Evolutionary conservation across 2,888 invertebrate species (phyloP), one percentile per base, ranked within the genome.

Genomic region (Trachelus iudaicus): DNA sequence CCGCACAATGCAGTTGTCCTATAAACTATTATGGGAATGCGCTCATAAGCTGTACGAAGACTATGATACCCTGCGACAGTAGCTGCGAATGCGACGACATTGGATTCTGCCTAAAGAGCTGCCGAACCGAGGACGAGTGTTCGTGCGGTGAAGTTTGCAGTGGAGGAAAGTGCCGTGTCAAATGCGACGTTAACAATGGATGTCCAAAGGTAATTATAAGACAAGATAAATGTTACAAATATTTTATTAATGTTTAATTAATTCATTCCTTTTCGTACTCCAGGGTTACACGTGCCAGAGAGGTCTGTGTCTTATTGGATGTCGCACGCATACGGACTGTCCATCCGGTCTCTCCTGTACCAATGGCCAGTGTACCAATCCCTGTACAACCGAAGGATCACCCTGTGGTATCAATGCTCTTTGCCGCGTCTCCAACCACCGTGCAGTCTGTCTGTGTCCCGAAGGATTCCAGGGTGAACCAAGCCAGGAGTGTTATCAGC

Each of bases 401-500:
- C 95, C 96, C 1, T 98, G 98, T 86, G 97, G 97, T 6, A 94
- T 94, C 83, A 95, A 96, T 89, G 97, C 98, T 0, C 89, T 96
- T 1, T 98, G 98, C 88, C 94, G 95, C 82, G 94, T 96, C 0
- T 94, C 95, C 3, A 95, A 96, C 83, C 98, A 97, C 91, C 94
- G 96, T 71, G 95, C 96, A 73, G 94, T 98, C 4, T 98, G 98
- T 89, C 94, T 96, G 79, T 98, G 98, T 88, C 97, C 97, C 0
- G 96, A 96, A 87, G 97, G 97, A 30, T 96, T 94, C 88, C 95
- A 95, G 83, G 97, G 97, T 0, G 96, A 97, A 88, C 96, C 97
- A 0, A 94, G 94, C 79, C 94, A 94, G 82, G 94, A 94, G 87
- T 97, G 97, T 86, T 94, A 94, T 81, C 94, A 95, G 81, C 95